Conservation (phyloP, 2,888 invertebrate species). For the Graphium colonna region DNA sequence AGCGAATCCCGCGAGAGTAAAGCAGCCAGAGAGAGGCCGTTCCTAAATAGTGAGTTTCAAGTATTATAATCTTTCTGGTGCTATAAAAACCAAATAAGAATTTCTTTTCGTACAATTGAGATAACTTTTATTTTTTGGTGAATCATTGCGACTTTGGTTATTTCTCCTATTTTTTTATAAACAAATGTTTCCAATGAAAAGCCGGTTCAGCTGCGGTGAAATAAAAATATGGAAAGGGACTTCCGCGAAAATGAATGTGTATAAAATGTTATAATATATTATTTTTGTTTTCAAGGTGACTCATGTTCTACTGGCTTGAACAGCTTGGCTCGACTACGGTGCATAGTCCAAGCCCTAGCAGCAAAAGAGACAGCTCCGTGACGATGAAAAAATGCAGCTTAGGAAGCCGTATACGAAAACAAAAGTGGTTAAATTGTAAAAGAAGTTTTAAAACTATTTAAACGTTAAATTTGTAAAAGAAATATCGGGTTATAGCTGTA, state of each 20-base stretch:
- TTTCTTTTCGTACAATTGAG: no score
- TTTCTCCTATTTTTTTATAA: no score
- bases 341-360: slow-evolving; percentile 85
- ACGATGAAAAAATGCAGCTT: slow-evolving; percentile 25
- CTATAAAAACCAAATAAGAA: no score
- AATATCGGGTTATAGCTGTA: no score
- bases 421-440: no score
- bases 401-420: background rate
- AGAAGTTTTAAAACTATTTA: background rate
- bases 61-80: no score
- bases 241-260: no score
- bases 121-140: no score
- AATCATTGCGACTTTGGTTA: no score
- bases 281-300: slow-evolving; percentile 46
- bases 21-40: slow-evolving; percentile 58
- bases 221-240: no score
- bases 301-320: slow-evolving; percentile 59
- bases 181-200: no score
- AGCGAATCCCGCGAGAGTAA: slow-evolving; percentile 41
- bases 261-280: background rate
- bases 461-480: background rate
- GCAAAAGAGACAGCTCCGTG: slow-evolving; percentile 50
- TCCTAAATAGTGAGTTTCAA: slow-evolving; percentile 54
- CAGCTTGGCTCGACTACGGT: slow-evolving; percentile 83
- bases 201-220: no score